Evolutionary conservation across 2,113 vertebrate species (phyloP).

Genomic region (Hepsetus odoe): DNA sequence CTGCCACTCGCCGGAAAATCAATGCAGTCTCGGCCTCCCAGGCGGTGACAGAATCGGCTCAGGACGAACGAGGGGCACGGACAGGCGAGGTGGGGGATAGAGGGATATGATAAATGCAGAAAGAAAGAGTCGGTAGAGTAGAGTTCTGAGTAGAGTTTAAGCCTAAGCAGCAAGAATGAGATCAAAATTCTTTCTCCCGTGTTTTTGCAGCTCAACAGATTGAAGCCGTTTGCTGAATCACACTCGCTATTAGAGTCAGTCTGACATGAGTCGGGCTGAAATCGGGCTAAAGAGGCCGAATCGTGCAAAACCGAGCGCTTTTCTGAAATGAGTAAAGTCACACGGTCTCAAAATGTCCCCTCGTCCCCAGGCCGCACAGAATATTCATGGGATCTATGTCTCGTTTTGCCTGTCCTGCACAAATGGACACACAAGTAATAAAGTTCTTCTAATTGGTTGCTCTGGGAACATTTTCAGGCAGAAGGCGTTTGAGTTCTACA

Average conservation of each 20-base stretch:
- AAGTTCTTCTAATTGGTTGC: too few species aligned
- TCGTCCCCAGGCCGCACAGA: too few species aligned
- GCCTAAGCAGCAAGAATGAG: background rate
- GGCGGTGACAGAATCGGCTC: background rate
- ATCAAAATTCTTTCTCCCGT: background rate
- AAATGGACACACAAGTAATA: too few species aligned
- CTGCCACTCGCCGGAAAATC: background rate
- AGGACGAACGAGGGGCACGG: background rate
- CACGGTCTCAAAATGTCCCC: too few species aligned
- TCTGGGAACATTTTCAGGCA: too few species aligned
- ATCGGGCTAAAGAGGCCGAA: background rate
- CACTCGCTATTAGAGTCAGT: background rate
- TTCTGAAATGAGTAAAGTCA: too few species aligned
- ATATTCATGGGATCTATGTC: too few species aligned
- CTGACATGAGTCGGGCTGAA: background rate
- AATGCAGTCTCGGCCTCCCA: background rate
- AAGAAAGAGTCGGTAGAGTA: background rate
- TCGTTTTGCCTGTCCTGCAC: too few species aligned
- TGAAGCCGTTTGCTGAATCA: background rate
- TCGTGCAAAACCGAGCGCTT: too few species aligned
- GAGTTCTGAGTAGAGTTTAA: background rate
- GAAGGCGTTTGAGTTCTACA: too few species aligned
- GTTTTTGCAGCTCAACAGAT: background rate
- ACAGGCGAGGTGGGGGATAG: background rate
- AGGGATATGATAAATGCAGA: constrained; percentile 5